Evolutionary conservation across 2,888 invertebrate genomes (phyloP).

Genomic region (Agonum fuliginosum): DNA sequence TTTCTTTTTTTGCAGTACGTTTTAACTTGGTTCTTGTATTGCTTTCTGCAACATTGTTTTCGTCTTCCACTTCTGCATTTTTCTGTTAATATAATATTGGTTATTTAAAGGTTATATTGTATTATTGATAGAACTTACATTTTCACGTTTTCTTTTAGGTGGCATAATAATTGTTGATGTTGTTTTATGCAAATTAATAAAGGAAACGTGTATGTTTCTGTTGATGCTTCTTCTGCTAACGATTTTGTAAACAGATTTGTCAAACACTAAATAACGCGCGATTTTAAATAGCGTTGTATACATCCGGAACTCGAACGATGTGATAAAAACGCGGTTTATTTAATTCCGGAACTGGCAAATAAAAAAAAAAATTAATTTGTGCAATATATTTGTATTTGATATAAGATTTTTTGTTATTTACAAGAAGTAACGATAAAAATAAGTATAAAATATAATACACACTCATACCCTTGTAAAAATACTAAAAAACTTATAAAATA

Average conservation of each 20-base stretch:
- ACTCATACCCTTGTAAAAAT: constrained; percentile 51
- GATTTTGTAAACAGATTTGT: constrained; percentile 40
- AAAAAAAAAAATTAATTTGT: background rate
- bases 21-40: constrained; percentile 68
- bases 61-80: constrained; percentile 15
- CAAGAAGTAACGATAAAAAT: constrained; percentile 52
- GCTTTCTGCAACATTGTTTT: constrained; percentile 64
- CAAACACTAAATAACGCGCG: constrained; percentile 43
- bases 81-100: constrained; percentile 7
- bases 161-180: constrained; percentile 34
- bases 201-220: background rate
- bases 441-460: constrained; percentile 52
- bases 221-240: background rate
- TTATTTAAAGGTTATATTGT: constrained; percentile 30
- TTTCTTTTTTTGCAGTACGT: constrained; percentile 68
- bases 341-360: too few species aligned
- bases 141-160: constrained; percentile 46
- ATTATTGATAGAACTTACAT: constrained; percentile 19
- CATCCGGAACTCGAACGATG: too few species aligned
- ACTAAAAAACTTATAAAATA: constrained; percentile 55
- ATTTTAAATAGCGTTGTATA: too few species aligned
- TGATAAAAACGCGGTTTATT: too few species aligned
- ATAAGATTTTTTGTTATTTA: constrained; percentile 45
- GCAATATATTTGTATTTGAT: constrained; percentile 41
- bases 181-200: background rate